Evolutionary conservation across 2,888 invertebrate genomes (phyloP).

Genomic region (Pheosia gnoma): DNA sequence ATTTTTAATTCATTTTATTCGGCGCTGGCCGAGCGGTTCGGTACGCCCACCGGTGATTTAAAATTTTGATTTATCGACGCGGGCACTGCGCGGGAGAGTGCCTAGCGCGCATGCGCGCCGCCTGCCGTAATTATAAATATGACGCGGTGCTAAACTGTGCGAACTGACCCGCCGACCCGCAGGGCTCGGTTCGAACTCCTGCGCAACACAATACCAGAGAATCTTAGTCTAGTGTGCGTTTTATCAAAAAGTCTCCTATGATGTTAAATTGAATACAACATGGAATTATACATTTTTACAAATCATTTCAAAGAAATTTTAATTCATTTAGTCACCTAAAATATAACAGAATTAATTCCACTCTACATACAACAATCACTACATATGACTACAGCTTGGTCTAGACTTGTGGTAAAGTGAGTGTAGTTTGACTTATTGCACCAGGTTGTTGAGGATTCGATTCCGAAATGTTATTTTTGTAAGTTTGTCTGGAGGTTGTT

Average conservation of each 20-base stretch:
- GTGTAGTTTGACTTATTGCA: too few relatives aligned
- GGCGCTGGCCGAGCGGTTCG: slow-evolving; percentile 74
- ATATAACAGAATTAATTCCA: too few relatives aligned
- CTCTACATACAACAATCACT: too few relatives aligned
- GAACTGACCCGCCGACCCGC: slow-evolving; percentile 72
- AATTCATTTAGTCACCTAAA: too few relatives aligned
- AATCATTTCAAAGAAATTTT: too few relatives aligned
- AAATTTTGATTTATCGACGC: slow-evolving; percentile 83
- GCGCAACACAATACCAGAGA: slow-evolving; percentile 30
- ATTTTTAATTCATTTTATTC: slow-evolving; percentile 84
- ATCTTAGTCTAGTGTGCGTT: slow-evolving; percentile 34
- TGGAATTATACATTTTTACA: slow-evolving; percentile 7
- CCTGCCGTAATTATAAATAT: slow-evolving; percentile 81
- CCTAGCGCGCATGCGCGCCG: slow-evolving; percentile 58
- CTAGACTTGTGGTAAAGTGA: too few relatives aligned
- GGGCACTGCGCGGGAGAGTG: slow-evolving; percentile 64
- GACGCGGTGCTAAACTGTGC: slow-evolving; percentile 83
- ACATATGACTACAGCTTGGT: too few relatives aligned
- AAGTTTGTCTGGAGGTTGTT: too few relatives aligned
- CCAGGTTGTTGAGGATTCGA: too few relatives aligned
- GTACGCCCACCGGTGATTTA: slow-evolving; percentile 83
- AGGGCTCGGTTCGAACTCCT: slow-evolving; percentile 53
- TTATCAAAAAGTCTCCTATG: slow-evolving; percentile 36
- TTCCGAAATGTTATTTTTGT: too few relatives aligned
- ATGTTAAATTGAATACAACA: slow-evolving; percentile 33